phyloP scores from a whole-genome alignment of 2,797 vertebrate species.

The Trichosurus vulpecula region DNA sequence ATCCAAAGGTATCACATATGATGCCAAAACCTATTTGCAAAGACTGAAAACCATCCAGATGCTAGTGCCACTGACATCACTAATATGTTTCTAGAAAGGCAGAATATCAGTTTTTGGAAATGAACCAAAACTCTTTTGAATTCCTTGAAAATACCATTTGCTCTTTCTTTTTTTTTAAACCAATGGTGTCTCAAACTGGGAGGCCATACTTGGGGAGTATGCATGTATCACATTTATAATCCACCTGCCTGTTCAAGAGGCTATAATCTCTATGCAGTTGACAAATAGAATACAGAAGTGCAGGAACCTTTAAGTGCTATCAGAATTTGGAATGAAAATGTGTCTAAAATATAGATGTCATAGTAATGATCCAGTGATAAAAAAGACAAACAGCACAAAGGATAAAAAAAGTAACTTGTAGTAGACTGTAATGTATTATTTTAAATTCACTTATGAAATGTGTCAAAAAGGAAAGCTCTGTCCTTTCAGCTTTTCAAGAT shows the following conservation, averaged over 20 bases:
- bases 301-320: constrained; percentile 41
- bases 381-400: constrained; percentile 2
- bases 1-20: no score
- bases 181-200: neutral
- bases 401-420: constrained; percentile 48
- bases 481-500: constrained; percentile 46
- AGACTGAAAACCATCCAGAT: no score
- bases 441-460: constrained; percentile 31
- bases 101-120: constrained; percentile 16
- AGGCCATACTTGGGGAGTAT: neutral
- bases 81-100: constrained; percentile 15
- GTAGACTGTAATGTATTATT: constrained; percentile 14
- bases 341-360: constrained; percentile 33
- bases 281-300: constrained; percentile 20
- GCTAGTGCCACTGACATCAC: neutral
- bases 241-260: neutral
- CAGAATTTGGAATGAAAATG: constrained; percentile 51
- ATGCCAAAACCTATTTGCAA: no score
- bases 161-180: neutral
- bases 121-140: neutral
- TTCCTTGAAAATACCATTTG: constrained; percentile 6
- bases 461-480: constrained; percentile 41
- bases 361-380: constrained; percentile 34
- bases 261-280: constrained; percentile 20
- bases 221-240: constrained; percentile 21